Base-by-base conservation (phyloP, 2,797 vertebrate genomes). In the Anniella stebbinsi region DNA sequence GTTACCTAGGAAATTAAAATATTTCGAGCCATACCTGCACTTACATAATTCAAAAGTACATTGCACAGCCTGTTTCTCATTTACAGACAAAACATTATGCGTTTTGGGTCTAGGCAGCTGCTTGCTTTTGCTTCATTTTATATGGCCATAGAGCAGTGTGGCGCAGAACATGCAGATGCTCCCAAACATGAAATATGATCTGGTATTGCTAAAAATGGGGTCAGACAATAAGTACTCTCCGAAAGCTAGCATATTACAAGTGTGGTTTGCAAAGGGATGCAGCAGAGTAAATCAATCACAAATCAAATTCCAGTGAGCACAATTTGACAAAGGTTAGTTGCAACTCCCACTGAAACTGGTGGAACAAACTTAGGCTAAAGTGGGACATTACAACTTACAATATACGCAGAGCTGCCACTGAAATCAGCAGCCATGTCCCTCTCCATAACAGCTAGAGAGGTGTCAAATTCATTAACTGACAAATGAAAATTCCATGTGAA, bases 111-210 rank as follows among this genome's bases (percentile, higher is more conserved):
- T 87, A 33, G 54, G 28, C 73, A 77, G 57, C 28, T 66, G 66
- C 48, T 86, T 86, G 54, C 60, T 87, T 41, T 21, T 90, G 75
- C 70, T 72, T 70, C 78, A 87, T 80, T 80, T 87, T 63, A 6
- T 23, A 67, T 78, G 30, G 3, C 13, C 1, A n/a, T n/a, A 5
- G 0, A 82, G 15, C n/a, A 84, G 92, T 45, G 72, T 54, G 51
- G 57, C 38, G 84, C 23, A 51, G 66, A 69, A 51, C 41, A 69
- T 13, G 67, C 23, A 86, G 51, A 45, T 7, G 54, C 86, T 87
- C 17, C 12, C 38, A 67, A 67, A 87, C 78, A 41, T 87, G 28
- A 83, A 85, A 70, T 45, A 77, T 70, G 25, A 78, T 80, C 41
- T 21, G 48, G 82, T 69, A 57, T 75, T 88, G 67, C 87, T 78